These are phyloP conservation scores for Echinops telfairi DNA, from an alignment of 2,113 vertebrate species.

Conservation along the genomic window DNA sequence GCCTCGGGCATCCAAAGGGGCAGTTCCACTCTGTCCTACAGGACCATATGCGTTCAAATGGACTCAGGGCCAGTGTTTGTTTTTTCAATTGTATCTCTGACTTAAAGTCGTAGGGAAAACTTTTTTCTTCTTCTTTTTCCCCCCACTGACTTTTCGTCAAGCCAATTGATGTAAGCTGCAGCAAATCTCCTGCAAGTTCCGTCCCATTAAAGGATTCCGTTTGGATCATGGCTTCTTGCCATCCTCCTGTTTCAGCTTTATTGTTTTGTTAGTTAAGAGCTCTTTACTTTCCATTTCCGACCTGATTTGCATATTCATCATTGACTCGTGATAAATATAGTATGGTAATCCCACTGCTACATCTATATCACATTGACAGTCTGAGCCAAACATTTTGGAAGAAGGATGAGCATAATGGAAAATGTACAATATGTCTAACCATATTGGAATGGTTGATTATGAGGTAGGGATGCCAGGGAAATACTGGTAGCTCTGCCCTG, in stretches of 20 bases:
- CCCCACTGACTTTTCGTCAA: not conserved
- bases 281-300: conserved; percentile 38
- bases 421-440: not conserved
- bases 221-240: not conserved
- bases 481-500: not conserved
- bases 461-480: not conserved
- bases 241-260: not conserved
- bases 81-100: not conserved
- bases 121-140: not conserved
- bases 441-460: not conserved
- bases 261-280: not conserved
- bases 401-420: not conserved
- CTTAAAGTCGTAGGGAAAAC: not conserved
- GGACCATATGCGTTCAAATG: too few relatives aligned
- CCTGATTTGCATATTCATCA: conserved; percentile 21
- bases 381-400: not conserved
- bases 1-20: too few relatives aligned
- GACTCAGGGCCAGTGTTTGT: too few relatives aligned
- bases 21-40: too few relatives aligned
- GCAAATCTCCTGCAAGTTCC: not conserved
- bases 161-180: not conserved
- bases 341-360: not conserved
- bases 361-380: not conserved
- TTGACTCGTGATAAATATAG: conserved; percentile 16
- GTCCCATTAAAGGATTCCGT: not conserved